Percentiles rank a stretch among this genome's conserved stretches.
Conservation (phyloP, 2,797 vertebrate species). For the Spinus pinus region DNA sequence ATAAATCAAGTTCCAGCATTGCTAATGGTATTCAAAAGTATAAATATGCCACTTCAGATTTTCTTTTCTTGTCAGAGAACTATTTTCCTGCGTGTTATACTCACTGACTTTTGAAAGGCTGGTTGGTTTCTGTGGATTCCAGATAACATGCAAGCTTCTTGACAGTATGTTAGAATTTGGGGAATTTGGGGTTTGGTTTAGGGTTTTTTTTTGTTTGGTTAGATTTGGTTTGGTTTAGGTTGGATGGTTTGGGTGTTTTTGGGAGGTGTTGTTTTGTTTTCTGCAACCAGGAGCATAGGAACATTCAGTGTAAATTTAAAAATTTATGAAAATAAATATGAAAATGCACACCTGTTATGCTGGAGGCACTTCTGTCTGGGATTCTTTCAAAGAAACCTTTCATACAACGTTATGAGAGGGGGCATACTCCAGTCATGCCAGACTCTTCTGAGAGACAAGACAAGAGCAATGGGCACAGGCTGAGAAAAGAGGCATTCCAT, state of each 20-base stretch:
- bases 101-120: neutral
- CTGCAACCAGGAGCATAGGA: neutral
- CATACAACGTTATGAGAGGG: too few species aligned
- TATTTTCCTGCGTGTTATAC: too few species aligned
- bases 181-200: neutral
- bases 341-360: neutral
- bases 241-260: neutral
- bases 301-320: neutral
- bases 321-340: too few species aligned
- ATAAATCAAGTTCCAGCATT: neutral
- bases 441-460: neutral
- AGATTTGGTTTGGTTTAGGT: neutral
- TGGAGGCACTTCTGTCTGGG: neutral
- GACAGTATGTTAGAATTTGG: neutral
- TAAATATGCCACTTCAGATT: neutral
- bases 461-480: neutral
- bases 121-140: neutral
- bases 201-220: accelerated
- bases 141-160: neutral
- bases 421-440: neutral
- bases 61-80: neutral
- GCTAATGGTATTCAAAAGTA: neutral
- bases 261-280: accelerated
- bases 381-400: neutral
- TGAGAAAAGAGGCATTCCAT: neutral